Conservation (phyloP, 2,797 vertebrate genomes). For the Numenius phaeopus region DNA sequence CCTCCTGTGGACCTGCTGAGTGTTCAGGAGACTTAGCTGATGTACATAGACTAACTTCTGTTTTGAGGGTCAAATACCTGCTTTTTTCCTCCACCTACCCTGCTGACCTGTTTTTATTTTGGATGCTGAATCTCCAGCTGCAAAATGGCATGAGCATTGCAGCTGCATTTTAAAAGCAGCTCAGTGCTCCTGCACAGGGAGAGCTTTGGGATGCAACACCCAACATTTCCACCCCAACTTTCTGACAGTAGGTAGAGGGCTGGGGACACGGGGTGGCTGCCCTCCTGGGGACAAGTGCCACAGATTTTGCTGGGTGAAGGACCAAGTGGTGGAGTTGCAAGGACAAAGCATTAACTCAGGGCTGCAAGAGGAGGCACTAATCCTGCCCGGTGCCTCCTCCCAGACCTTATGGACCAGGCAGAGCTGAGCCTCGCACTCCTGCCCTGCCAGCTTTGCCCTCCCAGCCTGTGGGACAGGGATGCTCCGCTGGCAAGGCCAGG, state of each 20-base stretch:
- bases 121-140: not conserved
- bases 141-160: fast-evolving
- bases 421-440: not conserved
- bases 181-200: not conserved
- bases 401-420: fast-evolving
- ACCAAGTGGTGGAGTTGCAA: fast-evolving
- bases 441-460: not conserved
- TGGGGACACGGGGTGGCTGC: not conserved
- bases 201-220: too few species aligned
- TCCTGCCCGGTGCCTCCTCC: not conserved
- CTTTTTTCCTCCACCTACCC: not conserved
- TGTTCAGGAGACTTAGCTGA: not conserved
- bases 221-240: fast-evolving
- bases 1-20: not conserved
- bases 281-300: not conserved
- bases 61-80: not conserved
- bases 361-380: not conserved
- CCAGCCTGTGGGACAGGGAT: fast-evolving
- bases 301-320: not conserved
- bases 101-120: not conserved
- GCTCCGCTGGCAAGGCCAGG: not conserved
- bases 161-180: not conserved
- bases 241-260: not conserved
- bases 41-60: not conserved
- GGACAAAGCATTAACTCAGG: not conserved